phyloP scores from a whole-genome alignment of 2,113 vertebrate genomes.

The Microtus montanus region DNA sequence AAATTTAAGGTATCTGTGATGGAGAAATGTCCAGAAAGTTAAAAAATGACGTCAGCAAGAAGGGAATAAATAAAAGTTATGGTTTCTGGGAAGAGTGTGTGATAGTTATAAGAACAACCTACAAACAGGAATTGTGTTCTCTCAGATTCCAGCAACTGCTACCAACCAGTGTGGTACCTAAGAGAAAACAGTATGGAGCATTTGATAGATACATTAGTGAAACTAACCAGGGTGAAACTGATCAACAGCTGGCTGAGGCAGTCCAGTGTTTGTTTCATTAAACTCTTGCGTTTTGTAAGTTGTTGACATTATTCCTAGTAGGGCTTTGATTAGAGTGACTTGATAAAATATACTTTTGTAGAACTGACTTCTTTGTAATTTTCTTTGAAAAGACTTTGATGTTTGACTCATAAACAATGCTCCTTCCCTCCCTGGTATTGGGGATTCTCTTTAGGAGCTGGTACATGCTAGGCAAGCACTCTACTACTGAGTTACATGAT shows the following conservation, averaged over 20 bases:
- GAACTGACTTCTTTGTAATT: background rate
- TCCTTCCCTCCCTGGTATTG: background rate
- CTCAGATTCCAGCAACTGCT: background rate
- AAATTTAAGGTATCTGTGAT: background rate
- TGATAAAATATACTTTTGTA: slow-evolving; percentile 49
- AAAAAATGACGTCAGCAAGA: slow-evolving; percentile 4
- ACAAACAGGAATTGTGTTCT: background rate
- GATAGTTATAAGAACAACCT: background rate
- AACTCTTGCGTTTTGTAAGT: slow-evolving; percentile 36
- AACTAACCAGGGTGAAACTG: background rate
- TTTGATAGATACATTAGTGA: background rate
- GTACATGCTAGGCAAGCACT: background rate
- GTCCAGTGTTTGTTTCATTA: slow-evolving; percentile 6
- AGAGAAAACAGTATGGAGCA: background rate
- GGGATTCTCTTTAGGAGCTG: background rate
- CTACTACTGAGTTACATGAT: background rate
- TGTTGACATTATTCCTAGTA: background rate
- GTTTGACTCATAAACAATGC: background rate
- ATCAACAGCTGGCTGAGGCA: background rate
- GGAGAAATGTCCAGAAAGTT: background rate
- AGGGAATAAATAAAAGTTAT: background rate
- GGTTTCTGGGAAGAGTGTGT: background rate
- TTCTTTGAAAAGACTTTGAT: background rate
- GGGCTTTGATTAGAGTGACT: slow-evolving; percentile 16
- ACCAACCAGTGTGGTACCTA: background rate